These are phyloP conservation scores for Drosophila mayri DNA, from an alignment of 1,140 invertebrate species.

Conservation along the genomic window DNA sequence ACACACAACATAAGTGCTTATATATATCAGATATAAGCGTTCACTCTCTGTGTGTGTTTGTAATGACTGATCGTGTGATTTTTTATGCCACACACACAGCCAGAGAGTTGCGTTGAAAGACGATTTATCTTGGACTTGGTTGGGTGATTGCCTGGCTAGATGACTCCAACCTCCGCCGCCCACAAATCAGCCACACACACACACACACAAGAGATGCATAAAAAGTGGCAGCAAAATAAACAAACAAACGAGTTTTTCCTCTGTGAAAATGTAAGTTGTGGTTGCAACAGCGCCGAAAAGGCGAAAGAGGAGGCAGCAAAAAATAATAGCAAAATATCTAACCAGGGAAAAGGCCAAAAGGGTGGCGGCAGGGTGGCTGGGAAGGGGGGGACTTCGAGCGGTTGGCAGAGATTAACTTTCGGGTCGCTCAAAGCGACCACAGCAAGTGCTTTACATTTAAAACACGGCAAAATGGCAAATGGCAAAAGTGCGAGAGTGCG, in stretches of 20 bases:
- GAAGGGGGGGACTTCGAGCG: constrained; percentile 52
- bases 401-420: constrained; percentile 82
- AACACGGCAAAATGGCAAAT: constrained; percentile 53
- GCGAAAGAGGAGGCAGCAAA: constrained; percentile 17
- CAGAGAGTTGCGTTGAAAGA: constrained; percentile 73
- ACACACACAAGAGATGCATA: constrained; percentile 42
- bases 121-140: constrained; percentile 80
- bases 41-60: constrained; percentile 50
- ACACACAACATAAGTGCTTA: constrained; percentile 71
- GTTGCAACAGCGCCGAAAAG: constrained; percentile 42
- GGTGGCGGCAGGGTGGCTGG: background rate
- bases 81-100: constrained; percentile 66
- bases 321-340: constrained; percentile 73
- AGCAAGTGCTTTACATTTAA: constrained; percentile 82
- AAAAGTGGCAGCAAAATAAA: constrained; percentile 73
- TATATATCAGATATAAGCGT: constrained; percentile 55
- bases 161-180: constrained; percentile 34
- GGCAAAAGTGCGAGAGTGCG: constrained; percentile 19
- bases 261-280: constrained; percentile 78
- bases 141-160: constrained; percentile 57
- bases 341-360: constrained; percentile 28
- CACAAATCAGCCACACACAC: constrained; percentile 50
- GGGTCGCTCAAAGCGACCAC: constrained; percentile 81
- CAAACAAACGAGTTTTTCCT: constrained; percentile 72
- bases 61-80: constrained; percentile 84